Evolutionary conservation across 2,888 invertebrate species (phyloP).

Genomic region (Nudaria mundana): DNA sequence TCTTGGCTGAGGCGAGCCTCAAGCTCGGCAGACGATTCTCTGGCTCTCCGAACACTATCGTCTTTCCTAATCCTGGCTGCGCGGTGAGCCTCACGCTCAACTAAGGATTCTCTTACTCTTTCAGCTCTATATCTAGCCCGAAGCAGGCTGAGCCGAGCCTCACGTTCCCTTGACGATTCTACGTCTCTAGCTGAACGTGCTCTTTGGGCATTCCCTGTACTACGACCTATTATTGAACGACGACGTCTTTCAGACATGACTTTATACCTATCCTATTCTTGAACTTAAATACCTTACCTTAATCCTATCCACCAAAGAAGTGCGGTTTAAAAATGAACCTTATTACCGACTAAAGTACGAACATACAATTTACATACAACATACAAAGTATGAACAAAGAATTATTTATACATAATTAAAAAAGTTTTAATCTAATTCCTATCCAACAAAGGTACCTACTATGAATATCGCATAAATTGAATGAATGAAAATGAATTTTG

Average conservation of each 20-base stretch:
- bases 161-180: slow-evolving; percentile 14
- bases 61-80: slow-evolving; percentile 7
- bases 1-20: slow-evolving; percentile 15
- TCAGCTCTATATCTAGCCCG: slow-evolving; percentile 14
- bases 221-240: slow-evolving; percentile 15
- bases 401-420: too few species aligned
- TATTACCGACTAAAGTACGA: too few species aligned
- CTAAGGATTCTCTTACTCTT: slow-evolving; percentile 14
- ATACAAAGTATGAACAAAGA: too few species aligned
- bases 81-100: slow-evolving; percentile 18
- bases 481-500: too few species aligned
- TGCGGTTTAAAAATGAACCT: too few species aligned
- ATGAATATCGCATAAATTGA: too few species aligned
- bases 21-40: slow-evolving; percentile 11
- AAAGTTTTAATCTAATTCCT: too few species aligned
- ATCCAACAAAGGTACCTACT: too few species aligned
- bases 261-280: too few species aligned
- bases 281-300: too few species aligned
- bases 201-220: slow-evolving; percentile 12
- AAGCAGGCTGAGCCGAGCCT: slow-evolving; percentile 14
- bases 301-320: too few species aligned
- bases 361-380: too few species aligned
- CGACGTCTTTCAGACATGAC: slow-evolving; percentile 6
- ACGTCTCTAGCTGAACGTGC: slow-evolving; percentile 21
- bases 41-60: background rate